Base-by-base conservation (phyloP, 2,113 vertebrate genomes). In the Ciconia boyciana region DNA sequence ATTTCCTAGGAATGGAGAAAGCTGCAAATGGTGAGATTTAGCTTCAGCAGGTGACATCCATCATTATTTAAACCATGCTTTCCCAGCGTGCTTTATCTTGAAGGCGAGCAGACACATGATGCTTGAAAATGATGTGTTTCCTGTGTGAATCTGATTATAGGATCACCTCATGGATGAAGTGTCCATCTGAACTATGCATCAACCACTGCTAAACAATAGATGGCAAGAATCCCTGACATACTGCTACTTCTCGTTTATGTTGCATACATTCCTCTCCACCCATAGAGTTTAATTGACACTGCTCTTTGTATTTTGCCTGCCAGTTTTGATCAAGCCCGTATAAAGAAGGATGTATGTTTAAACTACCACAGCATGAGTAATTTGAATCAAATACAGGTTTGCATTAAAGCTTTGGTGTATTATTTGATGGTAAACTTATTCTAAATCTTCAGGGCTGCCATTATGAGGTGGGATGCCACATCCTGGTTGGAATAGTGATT, bases 361-460 rank as follows among this genome's bases (percentile, higher is more conserved):
- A 96, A 86, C 84, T 92, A 89, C 51, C 87, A 83, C 83, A 94
- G 84, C 89, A 83, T 91, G 92, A 95, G 36, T 89, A 89, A 96
- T 95, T 96, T 58, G 32, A 94, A 90, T 94, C 91, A 97, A 97
- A 94, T 85, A 87, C 57, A 96, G 80, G 93, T 95, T 94, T 96
- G 34, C 13, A 57, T 92, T 75, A 95, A 94, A 92, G 52, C 48
- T 96, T 90, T 88, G 78, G 34, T 95, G 22, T 87, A 78, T 93
- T 92, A 81, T 92, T 96, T 94, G 79, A 83, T 89, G 80, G 60
- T 72, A 92, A 94, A 94, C 58, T 96, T 92, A 82, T 76, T 94
- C 76, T 85, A 90, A 92, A 90, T 94, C 84, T 91, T 97, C 64
- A 91, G 41, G 96, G 79, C 48, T 92, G 77, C 76, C 82, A 78